Evolutionary conservation across 2,113 vertebrate species (phyloP).

Genomic region (Amazona vittata): DNA sequence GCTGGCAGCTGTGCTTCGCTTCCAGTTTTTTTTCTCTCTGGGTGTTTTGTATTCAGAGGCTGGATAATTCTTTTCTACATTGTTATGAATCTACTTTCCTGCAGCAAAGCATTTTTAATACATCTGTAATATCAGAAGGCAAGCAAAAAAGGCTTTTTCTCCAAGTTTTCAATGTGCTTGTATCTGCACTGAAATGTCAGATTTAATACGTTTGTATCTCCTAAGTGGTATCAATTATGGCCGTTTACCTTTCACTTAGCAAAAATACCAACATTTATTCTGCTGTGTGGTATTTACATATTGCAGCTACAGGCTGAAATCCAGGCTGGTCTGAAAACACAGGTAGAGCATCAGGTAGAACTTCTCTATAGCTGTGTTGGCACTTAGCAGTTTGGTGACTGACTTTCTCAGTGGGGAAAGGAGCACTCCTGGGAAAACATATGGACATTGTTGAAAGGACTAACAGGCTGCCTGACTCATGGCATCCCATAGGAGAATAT

Average conservation of each 20-base stretch:
- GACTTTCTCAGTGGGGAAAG: background rate
- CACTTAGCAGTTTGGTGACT: background rate
- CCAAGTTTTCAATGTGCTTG: background rate
- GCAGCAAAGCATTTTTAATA: background rate
- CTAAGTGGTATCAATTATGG: conserved; percentile 19
- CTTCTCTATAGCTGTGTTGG: background rate
- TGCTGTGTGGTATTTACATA: background rate
- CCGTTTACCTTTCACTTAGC: conserved; percentile 17
- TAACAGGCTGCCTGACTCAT: background rate
- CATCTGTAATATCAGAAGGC: background rate
- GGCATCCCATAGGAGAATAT: background rate
- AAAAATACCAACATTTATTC: conserved; percentile 41
- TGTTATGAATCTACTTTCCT: background rate
- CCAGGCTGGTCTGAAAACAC: background rate
- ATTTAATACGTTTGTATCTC: conserved; percentile 26
- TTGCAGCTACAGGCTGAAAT: background rate
- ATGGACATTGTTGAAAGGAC: background rate
- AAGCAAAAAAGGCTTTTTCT: background rate
- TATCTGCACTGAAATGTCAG: conserved; percentile 9
- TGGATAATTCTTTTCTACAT: background rate
- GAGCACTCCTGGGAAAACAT: background rate
- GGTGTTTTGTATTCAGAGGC: background rate
- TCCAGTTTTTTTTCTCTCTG: background rate
- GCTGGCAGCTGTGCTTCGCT: fast-evolving
- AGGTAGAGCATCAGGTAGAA: background rate